Conservation (phyloP, 2,113 vertebrate genomes). For the Ctenomys sociabilis region DNA sequence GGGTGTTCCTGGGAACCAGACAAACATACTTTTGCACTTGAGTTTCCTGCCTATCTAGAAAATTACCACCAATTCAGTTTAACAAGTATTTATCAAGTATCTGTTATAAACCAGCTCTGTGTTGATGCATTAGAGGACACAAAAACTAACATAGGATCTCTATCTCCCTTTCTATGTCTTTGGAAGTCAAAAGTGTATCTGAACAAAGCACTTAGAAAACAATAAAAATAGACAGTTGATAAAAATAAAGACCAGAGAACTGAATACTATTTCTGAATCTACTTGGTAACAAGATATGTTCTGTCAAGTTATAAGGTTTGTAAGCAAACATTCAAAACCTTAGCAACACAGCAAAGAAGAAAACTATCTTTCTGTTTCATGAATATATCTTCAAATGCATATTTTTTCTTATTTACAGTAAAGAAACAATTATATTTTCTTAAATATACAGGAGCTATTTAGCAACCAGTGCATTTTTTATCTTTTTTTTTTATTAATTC, state of each 20-base stretch:
- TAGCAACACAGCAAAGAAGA: neutral
- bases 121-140: neutral
- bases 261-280: neutral
- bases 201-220: constrained; percentile 36
- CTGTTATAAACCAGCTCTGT: constrained; percentile 12
- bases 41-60: neutral
- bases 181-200: constrained; percentile 39
- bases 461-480: neutral
- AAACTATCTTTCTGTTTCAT: neutral
- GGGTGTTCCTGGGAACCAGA: constrained; percentile 1
- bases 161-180: constrained; percentile 8
- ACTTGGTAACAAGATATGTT: neutral
- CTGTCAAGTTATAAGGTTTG: neutral
- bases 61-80: constrained; percentile 2
- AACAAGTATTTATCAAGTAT: constrained; percentile 46
- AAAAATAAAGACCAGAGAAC: constrained; percentile 1
- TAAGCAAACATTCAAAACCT: constrained; percentile 21
- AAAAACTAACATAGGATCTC: neutral
- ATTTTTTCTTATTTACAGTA: constrained; percentile 23
- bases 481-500: constrained; percentile 34
- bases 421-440: constrained; percentile 33
- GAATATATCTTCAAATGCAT: neutral
- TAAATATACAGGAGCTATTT: neutral
- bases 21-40: neutral
- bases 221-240: neutral